Evolutionary conservation across 2,888 invertebrate species (phyloP), one percentile per base, ranked within the genome.

Genomic region (Ganaspis brasiliensis): DNA sequence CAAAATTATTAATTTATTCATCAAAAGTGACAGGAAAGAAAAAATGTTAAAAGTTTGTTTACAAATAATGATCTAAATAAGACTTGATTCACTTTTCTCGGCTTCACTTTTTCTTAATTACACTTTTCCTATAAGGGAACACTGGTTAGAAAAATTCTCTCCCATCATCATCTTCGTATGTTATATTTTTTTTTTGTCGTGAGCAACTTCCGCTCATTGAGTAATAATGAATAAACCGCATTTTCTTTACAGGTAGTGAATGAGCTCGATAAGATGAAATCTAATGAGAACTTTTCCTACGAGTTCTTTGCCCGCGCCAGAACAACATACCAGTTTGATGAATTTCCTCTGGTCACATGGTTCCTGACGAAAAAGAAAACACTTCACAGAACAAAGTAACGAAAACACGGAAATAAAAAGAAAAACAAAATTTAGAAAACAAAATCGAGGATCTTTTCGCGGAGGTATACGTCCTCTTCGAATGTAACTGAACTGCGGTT

Each of bases 401-500:
- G 49, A 45, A 31, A 61, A 49, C 40, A 26, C 14, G 31, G 21
- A 10, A 8, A 40, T 57, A 57, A 59, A 73, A 24, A 5, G 35
- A 49, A 4, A 61, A 61, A 26, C 26, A 31, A 73, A 61, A 40
- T 35, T 52, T 16, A 12, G 21, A 45, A 14, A 14, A 31, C 19
- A 24, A 72, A 63, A 37, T 49, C 61, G 63, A 52, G 59, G 31
- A 75, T 72, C 74, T 73, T 19, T 26, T 56, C 61, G 75, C 67
- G 76, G 74, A 52, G 52, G 52, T 52, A n/a, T 19, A 52, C 52
- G 73, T 31, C 72, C 19, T 52, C 52, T 19, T 52, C 52, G 52
- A 52, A 79, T 77, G 73, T 81, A 72, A 74, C 67, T 67, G 45
- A 6, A 6, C 31, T 73, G 52, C 75, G n/a, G 77, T 67, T 45